These are phyloP conservation scores for Neotoma lepida DNA, from an alignment of 2,113 vertebrate genomes.

Conservation along the genomic window DNA sequence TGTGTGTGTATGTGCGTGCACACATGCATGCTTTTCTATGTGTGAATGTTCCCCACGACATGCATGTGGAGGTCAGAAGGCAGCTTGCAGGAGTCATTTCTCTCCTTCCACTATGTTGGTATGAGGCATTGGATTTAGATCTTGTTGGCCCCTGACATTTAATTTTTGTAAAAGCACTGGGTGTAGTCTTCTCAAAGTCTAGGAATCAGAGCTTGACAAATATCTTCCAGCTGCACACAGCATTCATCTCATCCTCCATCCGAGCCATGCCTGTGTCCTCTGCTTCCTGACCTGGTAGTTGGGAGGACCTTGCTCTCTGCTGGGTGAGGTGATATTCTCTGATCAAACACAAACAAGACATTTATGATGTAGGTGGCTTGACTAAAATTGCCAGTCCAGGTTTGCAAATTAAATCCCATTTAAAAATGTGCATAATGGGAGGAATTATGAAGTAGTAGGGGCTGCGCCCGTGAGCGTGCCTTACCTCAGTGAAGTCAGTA, in stretches of 20 bases:
- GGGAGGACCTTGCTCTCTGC: not conserved
- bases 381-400: constrained; percentile 20
- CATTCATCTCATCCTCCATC: not conserved
- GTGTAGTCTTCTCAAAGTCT: not conserved
- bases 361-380: not conserved
- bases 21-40: not conserved
- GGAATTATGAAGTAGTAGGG: not conserved
- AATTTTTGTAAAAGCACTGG: not conserved
- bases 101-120: not conserved
- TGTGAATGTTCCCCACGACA: too few relatives aligned
- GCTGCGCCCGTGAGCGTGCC: not conserved
- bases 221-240: not conserved
- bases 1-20: too few relatives aligned
- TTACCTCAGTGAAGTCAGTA: not conserved
- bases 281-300: not conserved
- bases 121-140: not conserved
- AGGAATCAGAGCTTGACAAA: not conserved
- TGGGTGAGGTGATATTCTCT: constrained; percentile 5
- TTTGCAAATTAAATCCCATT: constrained; percentile 49
- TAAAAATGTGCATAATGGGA: not conserved
- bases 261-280: not conserved
- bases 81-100: not conserved
- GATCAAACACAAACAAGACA: not conserved
- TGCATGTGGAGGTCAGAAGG: not conserved
- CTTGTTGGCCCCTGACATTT: not conserved